Conservation (phyloP, 2,113 vertebrate species). For the Anser cygnoides region DNA sequence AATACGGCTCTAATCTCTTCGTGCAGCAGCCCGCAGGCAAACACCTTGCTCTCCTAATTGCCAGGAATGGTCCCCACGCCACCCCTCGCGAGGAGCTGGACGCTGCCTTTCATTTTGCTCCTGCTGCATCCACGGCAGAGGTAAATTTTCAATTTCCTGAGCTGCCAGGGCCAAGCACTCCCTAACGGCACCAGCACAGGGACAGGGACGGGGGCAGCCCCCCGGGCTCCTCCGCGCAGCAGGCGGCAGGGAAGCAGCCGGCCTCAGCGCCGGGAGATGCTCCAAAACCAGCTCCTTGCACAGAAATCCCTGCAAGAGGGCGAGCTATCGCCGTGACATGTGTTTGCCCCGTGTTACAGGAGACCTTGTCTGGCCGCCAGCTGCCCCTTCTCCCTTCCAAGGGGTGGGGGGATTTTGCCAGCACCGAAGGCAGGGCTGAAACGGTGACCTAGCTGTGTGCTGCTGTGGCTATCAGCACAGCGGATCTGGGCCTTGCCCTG, state of each 20-base stretch:
- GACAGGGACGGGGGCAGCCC: neutral
- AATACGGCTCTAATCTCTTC: neutral
- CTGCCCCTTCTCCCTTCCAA: neutral
- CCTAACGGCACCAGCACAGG: neutral
- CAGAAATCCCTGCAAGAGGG: neutral
- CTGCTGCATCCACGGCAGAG: neutral
- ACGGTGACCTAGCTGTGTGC: neutral
- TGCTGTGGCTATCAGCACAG: neutral
- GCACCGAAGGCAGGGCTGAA: slow-evolving; percentile 21
- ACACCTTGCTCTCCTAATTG: neutral
- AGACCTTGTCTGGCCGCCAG: slow-evolving; percentile 28
- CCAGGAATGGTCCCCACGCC: neutral
- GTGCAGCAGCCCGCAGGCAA: neutral
- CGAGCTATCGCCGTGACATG: neutral
- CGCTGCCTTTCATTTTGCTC: slow-evolving; percentile 1
- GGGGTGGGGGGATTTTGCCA: slow-evolving; percentile 2
- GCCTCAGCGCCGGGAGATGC: neutral
- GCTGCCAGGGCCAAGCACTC: neutral
- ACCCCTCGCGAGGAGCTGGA: neutral
- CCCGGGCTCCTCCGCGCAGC: neutral
- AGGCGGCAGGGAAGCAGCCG: neutral
- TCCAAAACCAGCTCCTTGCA: neutral
- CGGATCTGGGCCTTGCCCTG: neutral
- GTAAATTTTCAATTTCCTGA: neutral
- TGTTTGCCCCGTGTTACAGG: slow-evolving; percentile 37